These are phyloP conservation scores for Zootoca vivipara DNA, from an alignment of 2,113 vertebrate species.

Conservation along the genomic window DNA sequence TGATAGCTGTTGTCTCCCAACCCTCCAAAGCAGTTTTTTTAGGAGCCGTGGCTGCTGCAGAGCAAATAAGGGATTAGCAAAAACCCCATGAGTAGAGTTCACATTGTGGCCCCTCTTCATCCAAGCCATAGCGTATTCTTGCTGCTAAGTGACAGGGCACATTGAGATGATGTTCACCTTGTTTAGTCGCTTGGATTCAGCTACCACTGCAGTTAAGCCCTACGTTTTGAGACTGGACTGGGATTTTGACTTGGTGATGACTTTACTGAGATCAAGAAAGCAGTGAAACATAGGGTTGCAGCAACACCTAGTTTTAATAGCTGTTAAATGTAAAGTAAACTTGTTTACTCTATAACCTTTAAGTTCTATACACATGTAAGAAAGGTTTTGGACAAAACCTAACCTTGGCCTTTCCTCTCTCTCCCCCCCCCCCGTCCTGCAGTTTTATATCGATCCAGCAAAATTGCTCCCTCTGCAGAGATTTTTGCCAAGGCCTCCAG, in stretches of 20 bases:
- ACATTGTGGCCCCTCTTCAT: background rate
- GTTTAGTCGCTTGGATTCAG: background rate
- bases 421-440: constrained; percentile 13
- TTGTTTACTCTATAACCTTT: background rate
- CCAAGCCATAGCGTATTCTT: background rate
- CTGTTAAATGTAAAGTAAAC: background rate
- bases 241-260: background rate
- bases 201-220: background rate
- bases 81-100: background rate
- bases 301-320: background rate
- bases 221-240: background rate
- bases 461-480: constrained; percentile 94
- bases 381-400: background rate
- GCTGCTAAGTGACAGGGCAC: background rate
- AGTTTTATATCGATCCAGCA: constrained; percentile 98
- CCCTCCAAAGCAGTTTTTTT: background rate
- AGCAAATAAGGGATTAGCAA: background rate
- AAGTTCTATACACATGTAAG: background rate
- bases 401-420: constrained; percentile 10
- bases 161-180: background rate
- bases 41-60: background rate
- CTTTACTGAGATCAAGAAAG: background rate
- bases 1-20: background rate
- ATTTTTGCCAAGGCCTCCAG: constrained; percentile 94
- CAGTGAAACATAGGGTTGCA: background rate